phyloP scores from a whole-genome alignment of 2,113 vertebrate genomes.

The Pterocles burchelli region DNA sequence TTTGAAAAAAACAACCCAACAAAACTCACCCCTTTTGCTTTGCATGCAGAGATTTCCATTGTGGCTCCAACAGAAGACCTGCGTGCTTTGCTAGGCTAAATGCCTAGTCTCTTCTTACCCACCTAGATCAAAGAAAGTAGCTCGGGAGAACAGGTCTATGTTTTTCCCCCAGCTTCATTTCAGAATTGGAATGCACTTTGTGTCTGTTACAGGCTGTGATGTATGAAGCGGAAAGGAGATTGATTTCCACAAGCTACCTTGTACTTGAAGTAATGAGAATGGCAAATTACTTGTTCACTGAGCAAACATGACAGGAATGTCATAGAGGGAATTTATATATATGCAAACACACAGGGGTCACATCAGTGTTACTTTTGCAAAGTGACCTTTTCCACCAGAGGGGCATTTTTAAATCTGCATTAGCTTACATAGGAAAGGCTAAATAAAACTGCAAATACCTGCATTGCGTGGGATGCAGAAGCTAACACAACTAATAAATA shows the following conservation, averaged over 20 bases:
- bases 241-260: conserved; percentile 72
- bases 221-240: conserved; percentile 72
- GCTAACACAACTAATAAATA: conserved; percentile 68
- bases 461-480: neutral
- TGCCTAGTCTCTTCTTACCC: neutral
- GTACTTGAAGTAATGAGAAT: conserved; percentile 72
- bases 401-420: conserved; percentile 35
- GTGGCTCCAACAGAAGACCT: neutral
- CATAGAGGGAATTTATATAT: conserved; percentile 70
- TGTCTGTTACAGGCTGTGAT: conserved; percentile 61
- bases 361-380: conserved; percentile 30
- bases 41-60: neutral
- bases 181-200: conserved; percentile 21
- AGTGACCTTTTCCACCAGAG: conserved; percentile 59
- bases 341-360: conserved; percentile 68
- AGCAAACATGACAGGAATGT: conserved; percentile 76
- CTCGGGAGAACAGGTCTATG: neutral
- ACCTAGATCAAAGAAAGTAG: neutral
- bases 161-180: conserved; percentile 31
- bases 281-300: conserved; percentile 75
- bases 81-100: neutral
- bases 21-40: neutral
- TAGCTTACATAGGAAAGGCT: neutral
- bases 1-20: neutral
- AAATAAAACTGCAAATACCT: conserved; percentile 29